Conservation (phyloP, 2,888 invertebrate genomes). For the Sicus ferrugineus region DNA sequence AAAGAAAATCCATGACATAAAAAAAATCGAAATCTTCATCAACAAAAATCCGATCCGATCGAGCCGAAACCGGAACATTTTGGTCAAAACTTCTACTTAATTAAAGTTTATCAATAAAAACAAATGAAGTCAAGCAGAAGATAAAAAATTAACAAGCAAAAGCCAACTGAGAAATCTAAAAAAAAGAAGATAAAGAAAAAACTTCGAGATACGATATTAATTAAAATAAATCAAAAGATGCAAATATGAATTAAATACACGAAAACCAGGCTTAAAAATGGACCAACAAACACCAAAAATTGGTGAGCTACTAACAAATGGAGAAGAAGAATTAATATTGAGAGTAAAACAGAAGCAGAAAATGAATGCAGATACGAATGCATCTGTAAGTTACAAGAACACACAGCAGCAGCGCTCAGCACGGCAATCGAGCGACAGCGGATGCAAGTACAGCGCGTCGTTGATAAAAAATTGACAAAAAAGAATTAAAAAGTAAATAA, state of each 20-base stretch:
- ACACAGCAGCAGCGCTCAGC: neutral
- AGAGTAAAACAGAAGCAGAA: neutral
- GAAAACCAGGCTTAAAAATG: neutral
- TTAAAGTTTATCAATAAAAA: neutral
- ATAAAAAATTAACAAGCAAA: neutral
- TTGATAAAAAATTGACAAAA: neutral
- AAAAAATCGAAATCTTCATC: neutral
- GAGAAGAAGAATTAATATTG: neutral
- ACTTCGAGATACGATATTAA: neutral
- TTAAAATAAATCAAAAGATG: slow-evolving; percentile 8
- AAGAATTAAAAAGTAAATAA: neutral
- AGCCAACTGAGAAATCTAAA: neutral
- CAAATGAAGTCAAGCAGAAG: neutral
- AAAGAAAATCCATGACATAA: too few species aligned
- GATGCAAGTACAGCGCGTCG: neutral
- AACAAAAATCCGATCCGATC: neutral
- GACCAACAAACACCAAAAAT: neutral
- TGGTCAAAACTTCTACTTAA: neutral
- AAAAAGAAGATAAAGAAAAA: neutral
- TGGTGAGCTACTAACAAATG: neutral
- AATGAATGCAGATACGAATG: neutral
- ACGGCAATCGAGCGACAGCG: neutral
- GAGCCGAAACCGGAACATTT: too few species aligned
- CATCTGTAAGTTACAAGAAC: neutral
- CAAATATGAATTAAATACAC: neutral